Base-by-base conservation (phyloP, 2,888 invertebrate genomes). In the Lagria hirta region DNA sequence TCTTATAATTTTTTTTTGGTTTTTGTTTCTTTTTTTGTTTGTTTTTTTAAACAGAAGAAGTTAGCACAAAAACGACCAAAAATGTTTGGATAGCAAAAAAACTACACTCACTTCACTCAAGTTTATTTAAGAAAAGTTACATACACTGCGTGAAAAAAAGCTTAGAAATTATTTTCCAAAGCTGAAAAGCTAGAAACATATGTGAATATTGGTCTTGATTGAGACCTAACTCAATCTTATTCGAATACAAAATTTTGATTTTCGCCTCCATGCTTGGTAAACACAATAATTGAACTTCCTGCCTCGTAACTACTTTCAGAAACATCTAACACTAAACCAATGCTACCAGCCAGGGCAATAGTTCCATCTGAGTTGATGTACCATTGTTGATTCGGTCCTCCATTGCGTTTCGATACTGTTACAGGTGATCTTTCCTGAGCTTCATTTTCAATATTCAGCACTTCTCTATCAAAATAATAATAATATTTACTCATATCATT, bases 311-410 rank as follows among this genome's bases (percentile, higher is more conserved):
- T 16, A 10, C 17, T 4, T 3, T n/a, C 4, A 14, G 7, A 26
- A 13, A 26, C 13, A 14, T 14, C 14, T 6, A 28, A 13, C 13
- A 14, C 13, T 28, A 13, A 11, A 6, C 15, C n/a, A 16, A 14
- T 11, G 8, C 15, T 13, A 7, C 7, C 4, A 2, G 12, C 4
- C 36, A 27, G 36, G 11, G 20, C 26, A 11, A 36, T 26, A 8
- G 36, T 36, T 13, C 13, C 14, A 14, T 36, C 21, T 5, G 20
- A 4, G 7, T 27, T 36, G 5, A 36, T 18, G 3, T 27, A 20
- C 36, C 36, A 36, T 13, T 20, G 28, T 14, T 36, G 36, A n/a
- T 36, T 36, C 4, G 8, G 20, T 4, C 12, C 17, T 4, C 27
- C 36, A 20, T 36, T n/a, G n/a, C n/a, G 36, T 13, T 5, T 10